These are phyloP conservation scores for Leucosticte australis DNA, from an alignment of 2,113 vertebrate genomes.

Conservation along the genomic window DNA sequence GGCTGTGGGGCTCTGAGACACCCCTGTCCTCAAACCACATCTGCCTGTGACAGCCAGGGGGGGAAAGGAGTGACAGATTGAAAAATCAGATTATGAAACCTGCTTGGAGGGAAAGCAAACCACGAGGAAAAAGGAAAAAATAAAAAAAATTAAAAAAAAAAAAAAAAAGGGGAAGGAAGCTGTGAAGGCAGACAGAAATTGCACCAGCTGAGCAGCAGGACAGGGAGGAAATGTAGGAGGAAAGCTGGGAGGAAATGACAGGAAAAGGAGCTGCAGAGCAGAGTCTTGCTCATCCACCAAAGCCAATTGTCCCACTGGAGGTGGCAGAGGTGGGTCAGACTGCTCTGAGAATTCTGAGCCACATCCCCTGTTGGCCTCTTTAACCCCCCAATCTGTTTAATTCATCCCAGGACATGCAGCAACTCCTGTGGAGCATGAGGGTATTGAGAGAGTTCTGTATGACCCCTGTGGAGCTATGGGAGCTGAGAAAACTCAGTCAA, in stretches of 20 bases:
- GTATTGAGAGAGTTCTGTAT: not conserved
- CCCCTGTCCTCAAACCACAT: constrained; percentile 58
- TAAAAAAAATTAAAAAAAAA: too few relatives aligned
- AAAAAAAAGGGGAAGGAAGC: not conserved
- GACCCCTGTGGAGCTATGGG: not conserved
- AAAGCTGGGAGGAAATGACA: not conserved
- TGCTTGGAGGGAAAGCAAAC: not conserved
- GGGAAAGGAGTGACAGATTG: not conserved
- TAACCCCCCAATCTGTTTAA: not conserved
- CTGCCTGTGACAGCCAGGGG: constrained; percentile 58
- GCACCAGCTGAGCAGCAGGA: not conserved
- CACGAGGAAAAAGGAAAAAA: not conserved
- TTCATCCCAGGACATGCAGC: not conserved
- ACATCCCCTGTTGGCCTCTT: not conserved
- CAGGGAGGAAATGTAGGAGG: not conserved
- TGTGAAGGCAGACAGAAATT: not conserved
- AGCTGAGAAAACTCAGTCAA: not conserved
- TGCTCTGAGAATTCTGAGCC: not conserved
- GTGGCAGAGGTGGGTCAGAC: not conserved
- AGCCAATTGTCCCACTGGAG: not conserved
- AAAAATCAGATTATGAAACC: constrained; percentile 56
- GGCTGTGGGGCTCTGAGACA: not conserved
- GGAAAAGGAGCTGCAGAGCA: not conserved
- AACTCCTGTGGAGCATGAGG: not conserved
- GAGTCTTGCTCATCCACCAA: not conserved